Evolutionary conservation across 2,113 vertebrate genomes (phyloP).

Genomic region (Hiodon alosoides): DNA sequence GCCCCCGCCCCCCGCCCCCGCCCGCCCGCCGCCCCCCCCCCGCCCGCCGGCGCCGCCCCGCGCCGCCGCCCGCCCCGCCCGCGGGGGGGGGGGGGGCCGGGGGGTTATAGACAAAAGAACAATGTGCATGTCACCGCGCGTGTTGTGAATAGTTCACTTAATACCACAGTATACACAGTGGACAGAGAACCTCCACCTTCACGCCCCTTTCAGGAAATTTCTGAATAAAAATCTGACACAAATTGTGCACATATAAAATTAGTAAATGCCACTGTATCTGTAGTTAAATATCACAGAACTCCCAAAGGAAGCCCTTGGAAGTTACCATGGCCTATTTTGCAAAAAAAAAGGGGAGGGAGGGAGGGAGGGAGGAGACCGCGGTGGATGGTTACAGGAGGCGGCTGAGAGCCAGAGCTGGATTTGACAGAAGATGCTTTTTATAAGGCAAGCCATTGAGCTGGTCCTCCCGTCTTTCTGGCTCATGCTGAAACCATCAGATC

Average conservation of each 20-base stretch:
- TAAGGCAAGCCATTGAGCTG: slow-evolving; percentile 36
- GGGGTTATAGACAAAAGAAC: slow-evolving; percentile 64
- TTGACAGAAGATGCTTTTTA: slow-evolving; percentile 9
- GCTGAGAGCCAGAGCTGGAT: slow-evolving; percentile 11
- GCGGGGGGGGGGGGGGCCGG: too few species aligned
- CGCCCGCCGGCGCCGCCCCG: too few species aligned
- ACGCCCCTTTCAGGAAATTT: slow-evolving; percentile 61
- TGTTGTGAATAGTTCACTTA: slow-evolving; percentile 77
- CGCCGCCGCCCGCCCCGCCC: too few species aligned
- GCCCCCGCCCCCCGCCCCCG: too few species aligned
- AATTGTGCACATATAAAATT: slow-evolving; percentile 80
- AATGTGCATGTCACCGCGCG: slow-evolving; percentile 61
- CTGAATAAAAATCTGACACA: slow-evolving; percentile 75
- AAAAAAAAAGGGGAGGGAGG: slow-evolving; percentile 29
- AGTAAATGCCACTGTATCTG: slow-evolving; percentile 79
- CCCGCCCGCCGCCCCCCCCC: too few species aligned
- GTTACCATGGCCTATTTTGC: slow-evolving; percentile 50
- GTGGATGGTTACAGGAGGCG: slow-evolving; percentile 17
- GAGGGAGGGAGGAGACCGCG: background rate
- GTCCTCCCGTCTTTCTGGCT: slow-evolving; percentile 20
- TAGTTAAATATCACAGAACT: slow-evolving; percentile 77
- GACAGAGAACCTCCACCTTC: slow-evolving; percentile 68
- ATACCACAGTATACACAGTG: slow-evolving; percentile 74
- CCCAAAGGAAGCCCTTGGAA: slow-evolving; percentile 48
- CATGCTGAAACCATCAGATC: slow-evolving; percentile 61